Evolutionary conservation across 1,140 invertebrate genomes (phyloP).

Genomic region (Lepidurus packardi): DNA sequence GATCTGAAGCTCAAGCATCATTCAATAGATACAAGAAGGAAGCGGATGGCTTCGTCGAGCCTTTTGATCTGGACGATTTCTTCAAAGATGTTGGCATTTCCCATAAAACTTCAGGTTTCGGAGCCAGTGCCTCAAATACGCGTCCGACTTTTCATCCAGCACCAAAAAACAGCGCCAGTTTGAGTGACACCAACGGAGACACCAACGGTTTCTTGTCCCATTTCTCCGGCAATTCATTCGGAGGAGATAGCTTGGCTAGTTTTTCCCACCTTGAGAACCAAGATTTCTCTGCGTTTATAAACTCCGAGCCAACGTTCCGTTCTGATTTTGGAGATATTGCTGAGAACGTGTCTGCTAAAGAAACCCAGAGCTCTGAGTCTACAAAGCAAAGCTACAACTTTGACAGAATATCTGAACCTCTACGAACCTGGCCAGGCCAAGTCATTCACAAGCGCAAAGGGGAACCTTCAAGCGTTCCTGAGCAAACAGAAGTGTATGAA

Average conservation of each 20-base stretch:
- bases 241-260: neutral
- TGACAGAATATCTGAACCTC: no score
- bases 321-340: neutral
- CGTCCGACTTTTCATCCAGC: neutral
- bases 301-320: neutral
- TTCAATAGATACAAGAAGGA: neutral
- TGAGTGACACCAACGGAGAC: neutral
- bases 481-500: neutral
- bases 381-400: neutral
- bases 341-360: neutral
- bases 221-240: neutral
- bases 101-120: neutral
- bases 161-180: neutral
- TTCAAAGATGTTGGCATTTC: neutral
- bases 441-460: neutral
- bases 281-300: constrained; percentile 3
- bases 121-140: neutral
- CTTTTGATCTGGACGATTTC: neutral
- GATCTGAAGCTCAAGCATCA: neutral
- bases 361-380: neutral
- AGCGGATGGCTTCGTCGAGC: neutral
- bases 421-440: neutral
- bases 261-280: constrained; percentile 1
- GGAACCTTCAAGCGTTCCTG: neutral
- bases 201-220: neutral